Conservation (phyloP, 2,797 vertebrate genomes). For the Naso thynnoides region DNA sequence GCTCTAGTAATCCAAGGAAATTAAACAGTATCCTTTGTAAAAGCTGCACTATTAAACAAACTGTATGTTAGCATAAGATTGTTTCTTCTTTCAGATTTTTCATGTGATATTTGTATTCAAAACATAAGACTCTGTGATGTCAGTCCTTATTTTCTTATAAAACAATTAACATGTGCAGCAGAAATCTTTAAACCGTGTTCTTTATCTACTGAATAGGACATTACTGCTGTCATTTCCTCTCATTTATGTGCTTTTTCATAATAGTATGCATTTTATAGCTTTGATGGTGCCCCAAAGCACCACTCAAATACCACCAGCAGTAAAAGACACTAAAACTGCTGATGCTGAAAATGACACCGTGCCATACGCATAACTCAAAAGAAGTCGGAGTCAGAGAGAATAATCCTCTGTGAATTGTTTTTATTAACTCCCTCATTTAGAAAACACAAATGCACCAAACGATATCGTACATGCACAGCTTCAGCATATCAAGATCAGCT, state of each 20-base stretch:
- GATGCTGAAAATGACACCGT: constrained; percentile 76
- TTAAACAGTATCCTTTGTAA: constrained; percentile 14
- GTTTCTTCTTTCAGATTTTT: not conserved
- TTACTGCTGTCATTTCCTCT: constrained; percentile 67
- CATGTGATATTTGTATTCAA: constrained; percentile 7
- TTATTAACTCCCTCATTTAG: constrained; percentile 86
- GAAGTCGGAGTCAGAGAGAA: constrained; percentile 38
- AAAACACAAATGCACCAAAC: constrained; percentile 89
- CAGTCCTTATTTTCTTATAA: constrained; percentile 38
- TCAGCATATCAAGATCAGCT: constrained; percentile 88
- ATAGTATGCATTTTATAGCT: constrained; percentile 76
- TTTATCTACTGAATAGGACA: constrained; percentile 52
- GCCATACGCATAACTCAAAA: constrained; percentile 55
- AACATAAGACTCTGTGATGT: constrained; percentile 22
- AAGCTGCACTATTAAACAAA: constrained; percentile 5
- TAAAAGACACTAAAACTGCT: constrained; percentile 76
- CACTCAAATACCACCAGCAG: constrained; percentile 69
- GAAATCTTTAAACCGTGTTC: constrained; percentile 47
- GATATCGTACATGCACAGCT: constrained; percentile 88
- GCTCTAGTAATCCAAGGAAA: constrained; percentile 32
- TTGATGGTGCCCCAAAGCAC: constrained; percentile 65
- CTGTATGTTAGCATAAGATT: not conserved
- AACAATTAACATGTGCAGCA: constrained; percentile 50
- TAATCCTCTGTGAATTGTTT: constrained; percentile 76
- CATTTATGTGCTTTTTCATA: constrained; percentile 73